Base-by-base conservation (phyloP, 2,113 vertebrate species). In the Stomatorhinus ivindoensis region DNA sequence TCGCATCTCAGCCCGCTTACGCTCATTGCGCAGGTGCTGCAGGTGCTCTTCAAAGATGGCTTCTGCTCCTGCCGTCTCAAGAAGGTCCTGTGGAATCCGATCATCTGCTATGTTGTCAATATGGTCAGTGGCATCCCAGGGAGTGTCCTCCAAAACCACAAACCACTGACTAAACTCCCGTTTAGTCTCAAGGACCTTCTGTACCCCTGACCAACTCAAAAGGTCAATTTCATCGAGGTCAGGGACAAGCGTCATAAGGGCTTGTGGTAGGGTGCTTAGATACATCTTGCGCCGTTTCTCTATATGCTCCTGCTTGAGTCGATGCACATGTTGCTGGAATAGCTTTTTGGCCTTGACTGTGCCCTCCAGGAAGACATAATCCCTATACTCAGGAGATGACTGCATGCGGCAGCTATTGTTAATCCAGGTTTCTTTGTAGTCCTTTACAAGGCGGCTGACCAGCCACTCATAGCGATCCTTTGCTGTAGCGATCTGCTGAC, bases 401-500 rank as follows among this genome's bases (percentile, higher is more conserved):
- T 96, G 96, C 98, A 99, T 99, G 93, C 96, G 96, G 0, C 95
- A 95, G 92, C 94, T 95, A 21, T 95, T 96, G 84, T 86, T 89
- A 0, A 87, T 89, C 98, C 98, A 99, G 0, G 93, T 96, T 92
- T 99, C 98, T 35, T 98, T 97, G 95, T 99, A 97, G 92, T 94
- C 97, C 88, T 97, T 98, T 39, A 99, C 98, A 15, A 97, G 94
- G 88, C 97, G 96, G 91, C 94, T 94, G 17, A 98, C 97, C 76
- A 99, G 94, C 97, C 97, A 98, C 92, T 99, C 98, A 24, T 99
- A 99, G 88, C 95, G 97, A 93, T 99, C 98, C 92, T 99, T 99
- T 4, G 98, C 97, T 0, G 97, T 96, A 3, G 98, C 98, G 35
- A 99, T 99, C 93, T 98, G 98, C 90, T 99, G 98, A 91, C 98